Evolutionary conservation across 2,888 invertebrate species (phyloP), one percentile per base, ranked within the genome.

Genomic region (Dasypolia templi): DNA sequence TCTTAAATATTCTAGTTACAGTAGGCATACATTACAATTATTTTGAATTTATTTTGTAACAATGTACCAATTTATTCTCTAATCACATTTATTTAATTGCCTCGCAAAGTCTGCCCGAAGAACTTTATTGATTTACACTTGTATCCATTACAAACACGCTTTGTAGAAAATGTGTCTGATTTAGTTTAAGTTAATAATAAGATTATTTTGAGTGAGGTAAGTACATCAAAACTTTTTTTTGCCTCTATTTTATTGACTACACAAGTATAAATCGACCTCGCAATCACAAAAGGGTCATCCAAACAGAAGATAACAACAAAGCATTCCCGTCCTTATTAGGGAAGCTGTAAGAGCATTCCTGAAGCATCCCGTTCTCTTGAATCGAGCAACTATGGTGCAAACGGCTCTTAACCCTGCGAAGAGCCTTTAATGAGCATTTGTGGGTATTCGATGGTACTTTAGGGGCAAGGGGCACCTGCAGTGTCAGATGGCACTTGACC

Each of bases 401-500:
- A 78, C 74, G 65, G 53, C 64, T 39, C 86, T 86, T 75, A 68
- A 80, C 76, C 77, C 71, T 62, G 35, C 61, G 49, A 55, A 81
- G 79, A 44, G 35, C 65, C 82, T 79, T 86, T 86, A 87, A 84
- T 86, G 86, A 86, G 84, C 84, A 82, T 81, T 82, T 87, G 79
- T 63, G 74, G 73, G 66, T 62, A 53, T 71, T 77, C 39, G 53
- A 87, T 75, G 68, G 79, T 39, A 72, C 86, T 86, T 75, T 66
- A 56, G 51, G 67, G 63, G 32, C 74, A 61, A 73, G 73, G 70
- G 73, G 75, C 61, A 72, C 71, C 80, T 73, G 72, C 72, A 74
- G 67, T 78, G 75, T 73, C 67, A 55, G 74, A 70, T 55, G 19
- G n/a, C 46, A 56, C 82, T 81, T 73, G 72, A 72, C 53, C 39